A percentile compares a stretch with the other conserved stretches of the same genome.
phyloP scores from a whole-genome alignment of 2,113 vertebrate genomes.

The Prunella fulvescens region DNA sequence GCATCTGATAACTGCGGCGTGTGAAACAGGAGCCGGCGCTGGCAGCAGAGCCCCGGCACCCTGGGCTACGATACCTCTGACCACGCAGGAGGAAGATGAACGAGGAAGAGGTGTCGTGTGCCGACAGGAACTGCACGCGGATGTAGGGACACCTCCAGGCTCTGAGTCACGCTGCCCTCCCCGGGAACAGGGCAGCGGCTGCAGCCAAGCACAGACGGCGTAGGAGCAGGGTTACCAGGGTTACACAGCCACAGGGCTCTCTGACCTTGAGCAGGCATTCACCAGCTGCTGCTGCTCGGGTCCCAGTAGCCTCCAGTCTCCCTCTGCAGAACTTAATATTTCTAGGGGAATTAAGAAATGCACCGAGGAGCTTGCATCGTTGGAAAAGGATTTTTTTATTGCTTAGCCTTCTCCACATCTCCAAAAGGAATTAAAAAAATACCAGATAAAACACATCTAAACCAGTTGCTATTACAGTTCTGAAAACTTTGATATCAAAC shows the following conservation, averaged over 20 bases:
- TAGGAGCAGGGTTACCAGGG: accelerated
- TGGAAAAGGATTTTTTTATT: constrained; percentile 45
- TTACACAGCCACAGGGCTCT: neutral
- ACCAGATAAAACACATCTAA: neutral
- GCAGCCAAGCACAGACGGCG: neutral
- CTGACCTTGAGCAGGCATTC: neutral
- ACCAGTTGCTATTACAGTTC: neutral
- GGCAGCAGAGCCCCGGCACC: neutral
- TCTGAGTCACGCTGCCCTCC: neutral
- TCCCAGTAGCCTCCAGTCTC: neutral
- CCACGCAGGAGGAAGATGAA: neutral
- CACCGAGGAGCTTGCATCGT: neutral
- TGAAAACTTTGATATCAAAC: neutral
- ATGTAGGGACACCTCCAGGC: neutral
- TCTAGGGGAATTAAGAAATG: neutral
- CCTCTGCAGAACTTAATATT: neutral
- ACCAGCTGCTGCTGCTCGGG: neutral
- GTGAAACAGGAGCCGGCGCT: neutral
- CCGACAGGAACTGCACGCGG: accelerated
- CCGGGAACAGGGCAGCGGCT: neutral
- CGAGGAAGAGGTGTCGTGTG: neutral
- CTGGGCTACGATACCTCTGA: neutral
- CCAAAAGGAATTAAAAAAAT: neutral
- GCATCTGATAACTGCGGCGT: neutral
- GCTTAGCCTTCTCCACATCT: neutral